Base-by-base conservation (phyloP, 2,113 vertebrate genomes). In the Hippolais icterina region DNA sequence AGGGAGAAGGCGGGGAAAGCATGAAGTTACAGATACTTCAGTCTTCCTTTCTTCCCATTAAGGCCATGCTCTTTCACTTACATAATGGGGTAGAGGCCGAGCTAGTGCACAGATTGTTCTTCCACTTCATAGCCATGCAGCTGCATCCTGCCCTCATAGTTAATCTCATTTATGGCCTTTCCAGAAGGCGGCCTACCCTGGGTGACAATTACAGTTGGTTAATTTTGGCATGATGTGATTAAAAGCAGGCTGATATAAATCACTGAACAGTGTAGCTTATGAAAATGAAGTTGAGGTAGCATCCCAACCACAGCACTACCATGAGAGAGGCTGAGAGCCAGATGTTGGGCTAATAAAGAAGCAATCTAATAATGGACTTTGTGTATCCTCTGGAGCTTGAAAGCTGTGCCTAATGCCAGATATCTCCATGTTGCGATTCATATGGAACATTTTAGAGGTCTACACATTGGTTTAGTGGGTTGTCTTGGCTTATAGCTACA, bases 241-340 rank as follows among this genome's bases (percentile, higher is more conserved):
- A 96, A 94, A 95, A 93, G 31, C 85, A 97, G 92, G 75, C 72
- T 89, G 76, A 90, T 82, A 93, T 92, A 93, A 96, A 95, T 96
- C 96, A 95, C 39, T 87, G 76, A 81, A 65, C 46, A 69, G 50
- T 56, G 57, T 57, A 75, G n/a, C 83, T 89, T 93, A 87, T 84
- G 90, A 95, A 94, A 96, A 94, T 76, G 80, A 93, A 95, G 86
- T 46, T 92, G 76, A 96, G 69, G 79, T 74, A 89, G 37, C 44
- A 64, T 35, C 80, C 41, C 77, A 89, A 72, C 75, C 88, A 79
- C 83, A 82, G 65, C 35, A 81, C 31, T 89, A 47, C 72, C 64
- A 53, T 61, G 69, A 89, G 49, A 71, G 69, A 95, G 75, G 72
- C 90, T 97, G 93, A 95, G 74, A 68, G 61, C 72, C 94, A 97